These are phyloP conservation scores for Geodia barretti DNA, from an alignment of 37 sponge, comb jelly and placozoan genomes.

Conservation along the genomic window DNA sequence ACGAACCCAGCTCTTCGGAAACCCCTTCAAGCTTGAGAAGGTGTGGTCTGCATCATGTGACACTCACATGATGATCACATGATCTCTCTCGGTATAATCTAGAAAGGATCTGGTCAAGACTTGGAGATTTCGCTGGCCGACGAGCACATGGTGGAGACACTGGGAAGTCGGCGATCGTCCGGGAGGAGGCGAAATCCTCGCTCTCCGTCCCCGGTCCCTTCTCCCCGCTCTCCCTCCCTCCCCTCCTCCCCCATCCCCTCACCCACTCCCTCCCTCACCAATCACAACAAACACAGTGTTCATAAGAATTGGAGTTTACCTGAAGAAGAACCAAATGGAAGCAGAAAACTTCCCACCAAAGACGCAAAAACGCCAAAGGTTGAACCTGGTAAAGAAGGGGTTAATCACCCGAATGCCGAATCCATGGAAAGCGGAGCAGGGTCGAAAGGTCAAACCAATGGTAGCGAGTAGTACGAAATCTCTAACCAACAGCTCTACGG, in stretches of 20 bases:
- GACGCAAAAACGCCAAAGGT: not conserved
- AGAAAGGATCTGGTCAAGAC: not conserved
- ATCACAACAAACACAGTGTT: not conserved
- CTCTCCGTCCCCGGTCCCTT: conserved; percentile 27
- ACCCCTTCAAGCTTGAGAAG: conserved; percentile 85
- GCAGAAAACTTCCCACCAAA: not conserved
- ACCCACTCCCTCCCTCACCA: not conserved
- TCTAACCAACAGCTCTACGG: not conserved
- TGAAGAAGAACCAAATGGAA: not conserved
- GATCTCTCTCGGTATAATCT: not conserved
- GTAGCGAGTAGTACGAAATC: not conserved
- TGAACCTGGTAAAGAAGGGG: conserved; percentile 1
- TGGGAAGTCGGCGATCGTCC: conserved; percentile 3
- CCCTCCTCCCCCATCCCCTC: conserved; percentile 10
- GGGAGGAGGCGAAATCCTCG: conserved; percentile 14
- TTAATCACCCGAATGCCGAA: not conserved
- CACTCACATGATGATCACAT: not conserved
- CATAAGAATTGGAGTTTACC: not conserved
- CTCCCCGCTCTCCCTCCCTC: conserved; percentile 7
- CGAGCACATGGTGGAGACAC: conserved; percentile 79
- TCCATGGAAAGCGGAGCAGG: not conserved
- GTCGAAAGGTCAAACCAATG: not conserved
- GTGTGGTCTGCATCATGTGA: no score
- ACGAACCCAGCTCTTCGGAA: conserved; percentile 94
- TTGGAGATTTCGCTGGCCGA: conserved; percentile 59